These are phyloP conservation scores for Aphelenchoides bicaudatus DNA, from an alignment of 2,888 invertebrate species.

Conservation along the genomic window DNA sequence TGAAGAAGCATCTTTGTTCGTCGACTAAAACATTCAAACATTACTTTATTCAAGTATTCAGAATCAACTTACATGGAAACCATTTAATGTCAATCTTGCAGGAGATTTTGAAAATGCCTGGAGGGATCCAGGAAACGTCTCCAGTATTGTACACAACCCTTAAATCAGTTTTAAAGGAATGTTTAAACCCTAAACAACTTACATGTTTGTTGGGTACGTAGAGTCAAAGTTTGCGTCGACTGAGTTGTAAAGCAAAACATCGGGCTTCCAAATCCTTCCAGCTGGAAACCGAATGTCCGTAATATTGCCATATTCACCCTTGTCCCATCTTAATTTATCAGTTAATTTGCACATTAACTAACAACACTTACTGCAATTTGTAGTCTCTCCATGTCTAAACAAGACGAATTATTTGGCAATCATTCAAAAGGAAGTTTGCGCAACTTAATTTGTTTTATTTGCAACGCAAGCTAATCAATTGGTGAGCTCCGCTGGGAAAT, in stretches of 20 bases:
- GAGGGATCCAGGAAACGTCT: conserved; percentile 91
- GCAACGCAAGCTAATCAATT: no score
- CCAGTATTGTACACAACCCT: conserved; percentile 89
- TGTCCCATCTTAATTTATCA: conserved; percentile 43
- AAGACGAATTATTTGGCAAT: conserved; percentile 4
- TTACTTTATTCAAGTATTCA: conserved; percentile 1
- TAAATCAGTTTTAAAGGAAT: no score
- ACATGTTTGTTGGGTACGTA: conserved; percentile 64
- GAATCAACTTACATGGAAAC: conserved; percentile 14
- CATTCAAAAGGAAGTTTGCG: no score
- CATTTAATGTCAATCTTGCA: conserved; percentile 94
- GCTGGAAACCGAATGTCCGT: conserved; percentile 57
- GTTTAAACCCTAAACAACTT: no score
- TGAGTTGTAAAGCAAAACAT: conserved; percentile 46
- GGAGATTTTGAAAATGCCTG: conserved; percentile 64
- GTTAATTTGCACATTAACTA: not conserved
- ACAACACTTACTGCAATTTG: conserved; percentile 37
- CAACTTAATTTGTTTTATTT: no score
- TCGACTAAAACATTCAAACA: conserved; percentile 57
- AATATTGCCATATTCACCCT: conserved; percentile 56
- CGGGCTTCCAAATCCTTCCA: conserved; percentile 59
- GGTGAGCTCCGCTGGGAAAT: no score
- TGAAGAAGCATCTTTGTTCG: conserved; percentile 70
- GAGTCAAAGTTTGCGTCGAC: conserved; percentile 65
- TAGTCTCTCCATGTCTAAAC: conserved; percentile 57